Percentiles rank a stretch among this genome's conserved stretches.
These are phyloP conservation scores for Aptenodytes forsteri DNA, from an alignment of 2,113 vertebrate species.

Conservation along the genomic window DNA sequence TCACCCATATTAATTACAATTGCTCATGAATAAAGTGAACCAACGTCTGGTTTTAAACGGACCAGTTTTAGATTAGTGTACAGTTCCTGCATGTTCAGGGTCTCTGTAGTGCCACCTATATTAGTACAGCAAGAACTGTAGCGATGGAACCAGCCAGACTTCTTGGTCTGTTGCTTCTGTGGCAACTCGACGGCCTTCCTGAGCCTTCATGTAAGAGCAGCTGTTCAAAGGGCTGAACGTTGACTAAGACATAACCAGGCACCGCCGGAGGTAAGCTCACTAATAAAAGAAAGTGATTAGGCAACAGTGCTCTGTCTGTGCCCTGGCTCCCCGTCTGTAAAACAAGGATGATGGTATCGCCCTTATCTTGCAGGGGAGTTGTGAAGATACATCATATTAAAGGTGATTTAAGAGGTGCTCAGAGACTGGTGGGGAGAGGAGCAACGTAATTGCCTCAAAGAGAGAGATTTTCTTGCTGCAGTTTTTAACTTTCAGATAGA, in stretches of 20 bases:
- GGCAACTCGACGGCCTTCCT: accelerated
- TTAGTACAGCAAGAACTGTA: accelerated
- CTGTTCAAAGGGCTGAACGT: background rate
- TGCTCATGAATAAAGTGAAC: background rate
- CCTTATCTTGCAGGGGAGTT: constrained; percentile 21
- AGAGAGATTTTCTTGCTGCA: background rate
- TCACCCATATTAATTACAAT: background rate
- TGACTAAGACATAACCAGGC: constrained; percentile 6
- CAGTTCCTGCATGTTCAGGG: background rate
- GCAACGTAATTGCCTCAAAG: background rate
- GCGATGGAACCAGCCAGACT: background rate
- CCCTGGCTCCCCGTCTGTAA: constrained; percentile 8
- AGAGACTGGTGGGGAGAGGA: background rate
- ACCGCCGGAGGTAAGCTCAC: background rate
- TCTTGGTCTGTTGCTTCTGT: background rate
- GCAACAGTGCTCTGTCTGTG: background rate
- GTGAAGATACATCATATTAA: constrained; percentile 13
- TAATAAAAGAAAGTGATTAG: constrained; percentile 21
- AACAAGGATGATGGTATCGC: background rate
- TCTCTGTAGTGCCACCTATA: background rate
- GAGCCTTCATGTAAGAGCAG: background rate
- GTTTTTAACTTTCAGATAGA: background rate
- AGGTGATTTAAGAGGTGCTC: constrained; percentile 30
- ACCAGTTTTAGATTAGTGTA: background rate
- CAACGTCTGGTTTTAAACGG: background rate